Percentiles rank a stretch among this genome's conserved stretches.
These are phyloP conservation scores for Lepidochrysops patricia DNA, from an alignment of 2,888 invertebrate genomes.

Conservation along the genomic window DNA sequence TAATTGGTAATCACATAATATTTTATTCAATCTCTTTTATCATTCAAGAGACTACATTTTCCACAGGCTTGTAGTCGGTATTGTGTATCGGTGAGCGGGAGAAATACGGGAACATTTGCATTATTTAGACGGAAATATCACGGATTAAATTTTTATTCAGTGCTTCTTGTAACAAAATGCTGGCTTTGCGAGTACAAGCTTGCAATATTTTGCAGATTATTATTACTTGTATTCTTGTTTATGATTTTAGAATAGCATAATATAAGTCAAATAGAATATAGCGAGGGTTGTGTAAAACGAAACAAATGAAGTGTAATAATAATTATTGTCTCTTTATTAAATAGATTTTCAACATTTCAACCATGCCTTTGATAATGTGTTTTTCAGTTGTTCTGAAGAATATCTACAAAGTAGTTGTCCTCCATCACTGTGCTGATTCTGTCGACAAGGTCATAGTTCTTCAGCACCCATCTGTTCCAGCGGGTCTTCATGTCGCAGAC, in stretches of 20 bases:
- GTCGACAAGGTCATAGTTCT: slow-evolving; percentile 44
- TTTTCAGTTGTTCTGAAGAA: background rate
- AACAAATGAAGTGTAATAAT: background rate
- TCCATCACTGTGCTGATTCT: slow-evolving; percentile 37
- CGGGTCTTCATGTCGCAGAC: slow-evolving; percentile 58
- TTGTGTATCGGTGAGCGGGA: background rate
- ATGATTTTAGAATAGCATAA: background rate
- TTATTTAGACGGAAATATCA: background rate
- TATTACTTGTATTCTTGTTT: background rate
- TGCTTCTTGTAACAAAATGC: background rate
- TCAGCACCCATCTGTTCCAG: slow-evolving; percentile 54
- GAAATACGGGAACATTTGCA: background rate
- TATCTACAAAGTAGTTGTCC: slow-evolving; percentile 43
- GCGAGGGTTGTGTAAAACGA: background rate
- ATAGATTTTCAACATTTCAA: background rate
- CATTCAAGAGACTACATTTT: background rate
- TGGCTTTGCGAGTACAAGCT: too few relatives aligned
- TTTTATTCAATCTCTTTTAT: background rate
- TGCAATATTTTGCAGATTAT: background rate
- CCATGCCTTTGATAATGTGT: background rate
- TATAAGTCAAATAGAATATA: background rate
- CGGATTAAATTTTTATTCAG: background rate
- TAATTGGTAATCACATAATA: background rate
- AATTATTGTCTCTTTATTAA: background rate
- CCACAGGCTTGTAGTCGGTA: background rate